phyloP scores from a whole-genome alignment of 2,888 invertebrate species.

The Andrena hattorfiana region DNA sequence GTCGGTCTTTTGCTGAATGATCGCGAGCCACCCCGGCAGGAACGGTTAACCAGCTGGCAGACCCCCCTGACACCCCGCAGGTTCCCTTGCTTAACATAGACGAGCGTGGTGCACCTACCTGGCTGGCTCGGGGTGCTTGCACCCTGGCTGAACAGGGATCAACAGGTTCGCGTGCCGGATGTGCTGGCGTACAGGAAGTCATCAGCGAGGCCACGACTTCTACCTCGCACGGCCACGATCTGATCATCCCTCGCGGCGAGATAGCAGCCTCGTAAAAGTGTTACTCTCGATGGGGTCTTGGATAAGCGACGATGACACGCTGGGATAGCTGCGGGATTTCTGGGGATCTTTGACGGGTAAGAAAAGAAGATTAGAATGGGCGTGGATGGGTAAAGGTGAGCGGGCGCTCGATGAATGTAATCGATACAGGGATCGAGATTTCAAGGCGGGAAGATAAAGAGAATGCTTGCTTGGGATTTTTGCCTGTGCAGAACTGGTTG shows the following conservation, averaged over 20 bases:
- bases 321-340: constrained; percentile 8
- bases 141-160: constrained; percentile 58
- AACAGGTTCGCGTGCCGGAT: constrained; percentile 84
- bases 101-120: constrained; percentile 48
- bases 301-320: constrained; percentile 13
- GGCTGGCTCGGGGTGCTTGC: constrained; percentile 46
- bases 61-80: not conserved
- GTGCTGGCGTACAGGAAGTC: constrained; percentile 79
- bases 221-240: constrained; percentile 50
- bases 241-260: constrained; percentile 27
- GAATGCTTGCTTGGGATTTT: not conserved
- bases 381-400: not conserved
- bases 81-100: constrained; percentile 14
- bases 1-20: constrained; percentile 16
- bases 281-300: constrained; percentile 5
- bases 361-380: constrained; percentile 2
- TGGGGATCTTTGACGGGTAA: constrained; percentile 3
- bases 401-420: not conserved
- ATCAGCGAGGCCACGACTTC: constrained; percentile 70
- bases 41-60: constrained; percentile 19
- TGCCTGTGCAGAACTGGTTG: not conserved
- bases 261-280: constrained; percentile 28
- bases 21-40: constrained; percentile 20
- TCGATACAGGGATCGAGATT: not conserved
- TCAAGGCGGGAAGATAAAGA: not conserved